Base-by-base conservation (phyloP, 2,888 invertebrate genomes). In the Cyrtodaria siliqua region DNA sequence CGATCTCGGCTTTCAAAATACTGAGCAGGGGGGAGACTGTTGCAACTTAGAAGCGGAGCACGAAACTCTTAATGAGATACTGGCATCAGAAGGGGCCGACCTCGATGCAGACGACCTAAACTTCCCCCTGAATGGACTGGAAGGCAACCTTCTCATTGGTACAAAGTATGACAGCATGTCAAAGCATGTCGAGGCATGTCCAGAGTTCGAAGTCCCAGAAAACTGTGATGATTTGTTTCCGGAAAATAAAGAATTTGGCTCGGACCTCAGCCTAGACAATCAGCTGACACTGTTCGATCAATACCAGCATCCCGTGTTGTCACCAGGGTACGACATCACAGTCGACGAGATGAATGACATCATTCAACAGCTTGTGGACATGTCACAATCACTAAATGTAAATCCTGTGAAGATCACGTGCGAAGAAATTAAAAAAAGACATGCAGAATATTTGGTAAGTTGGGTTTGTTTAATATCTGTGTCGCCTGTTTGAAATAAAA, bases 361-460 rank as follows among this genome's bases (percentile, higher is more conserved):
- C 16, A 40, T 63, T 40, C n/a, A 33, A 2, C 38, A 38, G 2
- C 44, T 70, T 12, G 40, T 44, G 2, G 38, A 50, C 18, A 44
- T 40, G 40, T 50, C 63, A 1, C 14, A 40, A 1, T 49, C 55
- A 1, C 16, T 67, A 18, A 50, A 57, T 40, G 50, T 38, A 2
- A 23, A 44, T 23, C 9, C 27, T 3, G 33, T 29, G 12, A 69
- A 60, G 56, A 27, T 70, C 6, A 26, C 75, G 12, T 75, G 75
- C 33, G 29, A 38, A n/a, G 75, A 75, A 27, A 75, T 75, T n/a
- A 69, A 44, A 49, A 47, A 66, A 33, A 60, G 70, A 50, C 75
- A 75, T 42, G 42, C 53, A 9, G 69, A 49, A 0, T 75, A 75
- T 20, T 24, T 75, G 49, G 75, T 75, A 66, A 47, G 75, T 56